Evolutionary conservation across 2,888 invertebrate species (phyloP).

Genomic region (Dryobotodes eremita): DNA sequence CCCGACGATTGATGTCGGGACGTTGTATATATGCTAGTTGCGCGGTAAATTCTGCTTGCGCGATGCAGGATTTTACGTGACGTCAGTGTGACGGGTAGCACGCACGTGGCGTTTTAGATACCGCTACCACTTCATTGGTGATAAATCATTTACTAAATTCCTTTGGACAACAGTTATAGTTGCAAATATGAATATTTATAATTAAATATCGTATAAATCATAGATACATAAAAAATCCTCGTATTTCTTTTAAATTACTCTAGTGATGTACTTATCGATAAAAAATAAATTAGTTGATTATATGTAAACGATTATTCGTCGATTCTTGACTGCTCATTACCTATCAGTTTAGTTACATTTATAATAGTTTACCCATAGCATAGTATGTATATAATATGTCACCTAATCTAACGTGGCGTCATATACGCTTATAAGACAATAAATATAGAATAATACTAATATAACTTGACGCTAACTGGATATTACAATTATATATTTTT

Average conservation of each 20-base stretch:
- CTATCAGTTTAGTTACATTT: constrained; percentile 63
- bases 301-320: constrained; percentile 62
- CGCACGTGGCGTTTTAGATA: too few relatives aligned
- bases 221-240: constrained; percentile 48
- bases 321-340: constrained; percentile 68
- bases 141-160: constrained; percentile 23
- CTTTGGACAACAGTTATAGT: constrained; percentile 41
- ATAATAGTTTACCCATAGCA: constrained; percentile 65
- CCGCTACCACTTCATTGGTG: too few relatives aligned
- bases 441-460: constrained; percentile 72
- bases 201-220: constrained; percentile 25
- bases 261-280: constrained; percentile 67
- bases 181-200: constrained; percentile 16
- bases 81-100: too few relatives aligned
- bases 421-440: constrained; percentile 69
- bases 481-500: constrained; percentile 79
- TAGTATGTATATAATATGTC: constrained; percentile 60
- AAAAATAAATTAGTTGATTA: constrained; percentile 67
- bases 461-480: constrained; percentile 81
- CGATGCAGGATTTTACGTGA: too few relatives aligned
- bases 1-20: too few relatives aligned
- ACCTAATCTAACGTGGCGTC: constrained; percentile 64
- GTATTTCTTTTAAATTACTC: constrained; percentile 49
- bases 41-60: too few relatives aligned
- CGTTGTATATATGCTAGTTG: too few relatives aligned